Percentiles rank a stretch among this genome's conserved stretches.
phyloP scores from a whole-genome alignment of 2,797 vertebrate genomes.

The Paedocypris micromegethes region DNA sequence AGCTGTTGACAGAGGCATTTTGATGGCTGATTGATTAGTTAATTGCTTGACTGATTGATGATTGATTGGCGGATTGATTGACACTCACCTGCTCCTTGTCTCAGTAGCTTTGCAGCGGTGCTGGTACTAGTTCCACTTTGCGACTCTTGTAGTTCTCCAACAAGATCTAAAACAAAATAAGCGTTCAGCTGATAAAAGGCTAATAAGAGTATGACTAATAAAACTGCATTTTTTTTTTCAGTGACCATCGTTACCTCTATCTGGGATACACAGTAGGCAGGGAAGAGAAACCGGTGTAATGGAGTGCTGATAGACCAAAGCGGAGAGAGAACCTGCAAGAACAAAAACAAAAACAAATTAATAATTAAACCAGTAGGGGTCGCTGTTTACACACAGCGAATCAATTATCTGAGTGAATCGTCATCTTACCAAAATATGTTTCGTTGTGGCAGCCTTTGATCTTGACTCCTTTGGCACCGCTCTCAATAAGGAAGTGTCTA shows the following conservation, averaged over 20 bases:
- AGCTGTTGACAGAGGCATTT: conserved; percentile 58
- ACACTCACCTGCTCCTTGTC: conserved; percentile 81
- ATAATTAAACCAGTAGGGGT: conserved; percentile 11
- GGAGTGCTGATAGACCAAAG: conserved; percentile 88
- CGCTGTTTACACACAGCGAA: neutral
- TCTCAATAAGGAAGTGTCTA: conserved; percentile 90
- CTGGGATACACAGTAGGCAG: conserved; percentile 78
- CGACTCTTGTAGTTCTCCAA: conserved; percentile 74
- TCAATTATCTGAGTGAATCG: conserved; percentile 10
- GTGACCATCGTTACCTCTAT: conserved; percentile 66
- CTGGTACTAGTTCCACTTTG: conserved; percentile 77
- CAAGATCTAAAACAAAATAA: conserved; percentile 65
- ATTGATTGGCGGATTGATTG: neutral
- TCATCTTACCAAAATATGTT: conserved; percentile 81
- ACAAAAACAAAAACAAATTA: neutral
- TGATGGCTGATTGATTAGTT: neutral
- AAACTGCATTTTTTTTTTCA: no score
- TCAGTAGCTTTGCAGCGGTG: conserved; percentile 84
- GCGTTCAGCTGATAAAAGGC: neutral
- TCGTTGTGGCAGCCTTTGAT: conserved; percentile 91
- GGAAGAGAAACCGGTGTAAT: conserved; percentile 87
- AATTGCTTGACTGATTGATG: neutral
- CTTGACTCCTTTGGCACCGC: conserved; percentile 84
- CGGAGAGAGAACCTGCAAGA: conserved; percentile 81
- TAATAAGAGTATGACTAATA: neutral